Evolutionary conservation across 2,888 invertebrate species (phyloP), one percentile per base, ranked within the genome.

Genomic region (Drosophila robusta): DNA sequence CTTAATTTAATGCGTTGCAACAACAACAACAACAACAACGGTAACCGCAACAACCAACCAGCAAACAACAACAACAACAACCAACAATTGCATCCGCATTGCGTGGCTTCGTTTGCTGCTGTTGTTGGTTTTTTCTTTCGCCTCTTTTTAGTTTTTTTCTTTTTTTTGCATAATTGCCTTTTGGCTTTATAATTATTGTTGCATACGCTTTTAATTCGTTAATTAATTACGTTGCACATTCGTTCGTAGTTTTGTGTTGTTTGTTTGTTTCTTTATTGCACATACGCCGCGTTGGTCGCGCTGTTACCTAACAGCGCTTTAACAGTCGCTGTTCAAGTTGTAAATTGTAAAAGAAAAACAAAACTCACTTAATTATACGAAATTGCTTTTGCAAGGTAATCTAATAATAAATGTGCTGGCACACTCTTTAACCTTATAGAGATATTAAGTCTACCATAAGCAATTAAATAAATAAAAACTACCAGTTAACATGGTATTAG

Each of bases 1-100:
- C 90, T 89, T 89, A 84, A 89, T 89, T 88, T 85, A 88, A 87
- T 84, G 88, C 86, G 80, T 87, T 86, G 78, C 80, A 74, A 52
- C 80, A 85, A 79, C 76, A 82, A 55, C 70, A 68, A 47, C 56
- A 62, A 45, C 69, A 61, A n/a, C 61, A 63, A 24, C 54, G 32
- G 56, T 64, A 44, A 39, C 46, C 34, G 9, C 54, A 51, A 24
- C 72, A 62, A 57, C 64, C 29, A 29, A 29, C 8, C 29, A 29
- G 29, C 29, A 3, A 56, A 34, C 62, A 58, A 39, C 70, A 72
- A 26, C 29, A 75, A 63, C 70, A 76, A 61, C 66, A 68, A 54
- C 45, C 79, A 82, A 72, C 84, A 86, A 78, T 83, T 80, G 88
- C 80, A 83, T 82, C 83, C 80, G 84, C 86, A 83, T 83, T 86